phyloP scores from a whole-genome alignment of 2,797 vertebrate genomes.

The Bovichtus variegatus region DNA sequence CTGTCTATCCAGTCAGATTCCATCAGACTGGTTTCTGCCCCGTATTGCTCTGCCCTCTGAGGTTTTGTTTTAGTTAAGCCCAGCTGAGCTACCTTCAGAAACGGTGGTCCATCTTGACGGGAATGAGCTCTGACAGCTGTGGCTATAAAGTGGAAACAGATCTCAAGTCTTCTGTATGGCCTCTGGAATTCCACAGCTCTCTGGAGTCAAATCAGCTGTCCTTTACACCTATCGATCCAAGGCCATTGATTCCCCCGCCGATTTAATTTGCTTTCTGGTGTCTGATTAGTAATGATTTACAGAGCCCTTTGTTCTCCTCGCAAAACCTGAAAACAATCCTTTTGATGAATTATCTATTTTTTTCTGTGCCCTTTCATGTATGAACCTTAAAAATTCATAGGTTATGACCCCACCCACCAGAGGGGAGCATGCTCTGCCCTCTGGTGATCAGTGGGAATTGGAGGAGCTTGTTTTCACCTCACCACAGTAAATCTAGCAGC shows the following conservation, averaged over 20 bases:
- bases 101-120: slow-evolving; percentile 71
- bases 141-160: slow-evolving; percentile 80
- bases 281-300: slow-evolving; percentile 84
- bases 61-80: slow-evolving; percentile 76
- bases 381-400: slow-evolving; percentile 58
- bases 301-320: slow-evolving; percentile 68
- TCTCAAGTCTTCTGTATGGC: slow-evolving; percentile 67
- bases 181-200: slow-evolving; percentile 79
- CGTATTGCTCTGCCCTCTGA: slow-evolving; percentile 64
- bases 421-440: slow-evolving; percentile 45
- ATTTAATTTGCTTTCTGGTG: slow-evolving; percentile 78
- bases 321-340: slow-evolving; percentile 56
- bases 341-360: slow-evolving; percentile 59
- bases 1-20: slow-evolving; percentile 73
- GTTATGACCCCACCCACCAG: slow-evolving; percentile 55
- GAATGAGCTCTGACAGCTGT: slow-evolving; percentile 80
- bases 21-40: slow-evolving; percentile 69
- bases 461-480: slow-evolving; percentile 74
- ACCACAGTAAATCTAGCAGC: slow-evolving; percentile 64
- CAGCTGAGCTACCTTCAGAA: slow-evolving; percentile 71
- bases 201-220: slow-evolving; percentile 79
- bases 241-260: slow-evolving; percentile 76
- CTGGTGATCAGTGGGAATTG: slow-evolving; percentile 56
- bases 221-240: slow-evolving; percentile 80
- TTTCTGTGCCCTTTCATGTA: slow-evolving; percentile 56